Base-by-base conservation (phyloP, 2,113 vertebrate genomes). In the Octodon degus region DNA sequence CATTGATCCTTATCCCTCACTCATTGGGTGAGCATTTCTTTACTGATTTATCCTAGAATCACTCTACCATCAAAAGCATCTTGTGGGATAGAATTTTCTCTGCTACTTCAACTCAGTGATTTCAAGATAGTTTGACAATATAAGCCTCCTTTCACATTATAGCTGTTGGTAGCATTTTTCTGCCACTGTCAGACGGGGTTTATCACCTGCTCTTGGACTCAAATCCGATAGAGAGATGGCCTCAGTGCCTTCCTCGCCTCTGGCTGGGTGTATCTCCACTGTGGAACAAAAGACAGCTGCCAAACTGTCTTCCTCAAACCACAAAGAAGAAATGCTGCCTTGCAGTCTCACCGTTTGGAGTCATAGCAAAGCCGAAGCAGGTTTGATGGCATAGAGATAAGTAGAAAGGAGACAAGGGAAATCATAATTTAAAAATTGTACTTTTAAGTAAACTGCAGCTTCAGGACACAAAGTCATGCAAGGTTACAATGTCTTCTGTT, bases 111-210 rank as follows among this genome's bases (percentile, higher is more conserved):
- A 77, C 50, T 90, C 65, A 77, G 0, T 68, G n/a, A 92, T 94
- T 95, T 95, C 70, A 87, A 76, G 85, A 68, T 13, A 90, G 40
- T 76, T 93, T 96, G 91, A 76, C 60, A 90, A 72, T 70, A 86
- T 70, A 86, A 68, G 68, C 74, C 25, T 87, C 30, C 82, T 92
- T 92, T 32, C 70, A 40, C 70, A 50, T 87, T 68, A 60, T 70
- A 88, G 65, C 13, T 19, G 40, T 43, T 58, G n/a, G 77, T 95
- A 85, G n/a, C 86, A 88, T 84, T 96, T 96, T 92, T 67, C 77
- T 94, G 63, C 47, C 63, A 68, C 27, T 34, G 40, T 85, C 30
- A 40, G 77, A n/a, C 72, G 79, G 37, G 63, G 27, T 87, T 77
- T 74, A 88, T 87, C 9, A 27, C 10, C 58, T 74, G 76, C 50